Evolutionary conservation across 2,113 vertebrate species (phyloP).

Genomic region (Aphelocoma coerulescens): DNA sequence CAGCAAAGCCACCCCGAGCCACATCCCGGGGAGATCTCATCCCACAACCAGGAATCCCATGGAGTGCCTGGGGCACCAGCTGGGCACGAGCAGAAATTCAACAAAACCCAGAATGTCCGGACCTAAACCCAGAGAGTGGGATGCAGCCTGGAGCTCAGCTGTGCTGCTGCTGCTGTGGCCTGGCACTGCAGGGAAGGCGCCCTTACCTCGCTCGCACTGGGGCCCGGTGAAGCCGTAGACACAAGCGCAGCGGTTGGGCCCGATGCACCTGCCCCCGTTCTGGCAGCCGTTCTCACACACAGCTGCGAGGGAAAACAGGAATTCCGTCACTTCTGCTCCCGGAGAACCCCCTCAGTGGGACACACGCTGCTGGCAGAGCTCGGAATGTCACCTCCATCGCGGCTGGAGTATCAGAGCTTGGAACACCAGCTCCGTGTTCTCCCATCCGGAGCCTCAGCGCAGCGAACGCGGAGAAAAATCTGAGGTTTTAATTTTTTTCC

Average conservation of each 20-base stretch:
- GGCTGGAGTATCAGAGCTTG: fast-evolving
- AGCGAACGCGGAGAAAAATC: not conserved
- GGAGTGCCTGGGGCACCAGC: fast-evolving
- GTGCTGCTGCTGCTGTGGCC: not conserved
- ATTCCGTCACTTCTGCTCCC: not conserved
- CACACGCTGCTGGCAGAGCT: not conserved
- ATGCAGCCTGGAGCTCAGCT: not conserved
- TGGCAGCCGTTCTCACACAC: conserved; percentile 95
- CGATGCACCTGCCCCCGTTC: conserved; percentile 94
- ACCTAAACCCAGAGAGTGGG: fast-evolving
- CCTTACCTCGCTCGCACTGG: conserved; percentile 94
- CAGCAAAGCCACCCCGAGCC: not conserved
- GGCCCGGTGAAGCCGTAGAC: conserved; percentile 97
- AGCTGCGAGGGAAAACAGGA: conserved; percentile 67
- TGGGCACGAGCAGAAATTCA: not conserved
- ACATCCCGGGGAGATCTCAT: not conserved
- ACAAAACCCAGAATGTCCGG: fast-evolving
- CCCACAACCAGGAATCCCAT: not conserved
- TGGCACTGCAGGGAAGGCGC: fast-evolving
- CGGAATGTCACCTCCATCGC: fast-evolving
- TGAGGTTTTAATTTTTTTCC: not conserved
- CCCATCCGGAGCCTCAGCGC: fast-evolving
- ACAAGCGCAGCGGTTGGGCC: conserved; percentile 93
- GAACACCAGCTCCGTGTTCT: not conserved
- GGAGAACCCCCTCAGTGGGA: not conserved